Evolutionary conservation across 2,113 vertebrate species (phyloP).

Genomic region (Peromyscus californicus): DNA sequence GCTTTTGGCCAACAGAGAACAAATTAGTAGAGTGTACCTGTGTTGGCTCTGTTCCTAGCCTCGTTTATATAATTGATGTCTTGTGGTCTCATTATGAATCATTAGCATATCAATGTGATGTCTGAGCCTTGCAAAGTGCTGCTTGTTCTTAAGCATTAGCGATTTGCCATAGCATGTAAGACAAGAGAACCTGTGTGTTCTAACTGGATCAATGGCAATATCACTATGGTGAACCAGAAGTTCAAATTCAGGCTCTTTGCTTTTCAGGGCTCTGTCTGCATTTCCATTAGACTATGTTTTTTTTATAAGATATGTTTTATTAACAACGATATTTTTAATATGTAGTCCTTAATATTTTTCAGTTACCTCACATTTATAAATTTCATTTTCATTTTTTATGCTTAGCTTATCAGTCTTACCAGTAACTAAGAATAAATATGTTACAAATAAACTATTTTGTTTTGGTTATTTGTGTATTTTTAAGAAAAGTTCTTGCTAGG

Average conservation of each 20-base stretch:
- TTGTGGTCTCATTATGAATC: constrained; percentile 78
- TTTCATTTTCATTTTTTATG: constrained; percentile 46
- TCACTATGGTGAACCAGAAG: background rate
- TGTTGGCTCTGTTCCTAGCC: constrained; percentile 79
- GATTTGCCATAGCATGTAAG: constrained; percentile 41
- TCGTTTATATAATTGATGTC: constrained; percentile 80
- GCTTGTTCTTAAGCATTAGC: constrained; percentile 54
- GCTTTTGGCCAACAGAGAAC: constrained; percentile 80
- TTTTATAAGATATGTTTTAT: constrained; percentile 2
- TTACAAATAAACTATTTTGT: background rate
- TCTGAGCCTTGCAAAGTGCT: constrained; percentile 73
- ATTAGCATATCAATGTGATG: constrained; percentile 78
- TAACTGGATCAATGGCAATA: background rate
- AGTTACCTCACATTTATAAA: background rate
- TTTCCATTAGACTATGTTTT: background rate
- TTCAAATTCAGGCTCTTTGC: background rate
- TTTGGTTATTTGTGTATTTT: background rate
- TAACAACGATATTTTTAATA: background rate
- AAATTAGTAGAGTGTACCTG: constrained; percentile 80
- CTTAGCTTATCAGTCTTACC: background rate
- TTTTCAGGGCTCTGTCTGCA: background rate
- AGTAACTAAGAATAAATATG: background rate
- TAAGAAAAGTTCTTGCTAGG: background rate
- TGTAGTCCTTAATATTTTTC: constrained; percentile 37
- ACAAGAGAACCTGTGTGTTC: constrained; percentile 4